These are phyloP conservation scores for Globicephala melas DNA, from an alignment of 2,113 vertebrate species.

Conservation along the genomic window DNA sequence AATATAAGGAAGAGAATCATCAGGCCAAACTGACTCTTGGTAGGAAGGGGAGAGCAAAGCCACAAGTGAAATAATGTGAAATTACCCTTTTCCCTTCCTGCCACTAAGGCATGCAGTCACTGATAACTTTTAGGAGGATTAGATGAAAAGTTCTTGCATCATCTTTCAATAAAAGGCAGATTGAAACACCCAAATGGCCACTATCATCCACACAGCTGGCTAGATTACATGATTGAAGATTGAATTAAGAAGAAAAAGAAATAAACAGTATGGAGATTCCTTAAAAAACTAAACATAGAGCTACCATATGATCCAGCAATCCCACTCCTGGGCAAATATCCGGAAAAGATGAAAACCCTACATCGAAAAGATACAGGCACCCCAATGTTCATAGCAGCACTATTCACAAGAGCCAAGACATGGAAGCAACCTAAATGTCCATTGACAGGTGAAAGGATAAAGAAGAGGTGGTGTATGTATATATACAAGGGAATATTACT, in stretches of 20 bases:
- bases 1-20: not conserved
- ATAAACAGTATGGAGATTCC: not conserved
- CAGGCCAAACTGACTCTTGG: not conserved
- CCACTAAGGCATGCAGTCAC: not conserved
- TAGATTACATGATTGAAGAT: not conserved
- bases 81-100: not conserved
- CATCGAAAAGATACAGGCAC: not conserved
- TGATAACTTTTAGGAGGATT: not conserved
- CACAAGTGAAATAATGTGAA: not conserved
- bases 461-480: not conserved
- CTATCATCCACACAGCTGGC: not conserved
- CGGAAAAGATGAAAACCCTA: not conserved
- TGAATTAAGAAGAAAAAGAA: not conserved
- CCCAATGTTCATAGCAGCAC: not conserved
- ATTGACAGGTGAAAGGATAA: not conserved
- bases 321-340: not conserved
- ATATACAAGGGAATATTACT: not conserved
- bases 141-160: not conserved
- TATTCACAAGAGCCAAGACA: not conserved
- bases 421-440: not conserved
- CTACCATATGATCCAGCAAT: not conserved
- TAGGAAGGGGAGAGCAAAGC: not conserved
- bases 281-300: not conserved
- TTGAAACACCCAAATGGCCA: accelerated
- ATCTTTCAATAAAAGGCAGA: not conserved